These are phyloP conservation scores for Scolopax rusticola DNA, from an alignment of 2,797 vertebrate genomes.

Conservation along the genomic window DNA sequence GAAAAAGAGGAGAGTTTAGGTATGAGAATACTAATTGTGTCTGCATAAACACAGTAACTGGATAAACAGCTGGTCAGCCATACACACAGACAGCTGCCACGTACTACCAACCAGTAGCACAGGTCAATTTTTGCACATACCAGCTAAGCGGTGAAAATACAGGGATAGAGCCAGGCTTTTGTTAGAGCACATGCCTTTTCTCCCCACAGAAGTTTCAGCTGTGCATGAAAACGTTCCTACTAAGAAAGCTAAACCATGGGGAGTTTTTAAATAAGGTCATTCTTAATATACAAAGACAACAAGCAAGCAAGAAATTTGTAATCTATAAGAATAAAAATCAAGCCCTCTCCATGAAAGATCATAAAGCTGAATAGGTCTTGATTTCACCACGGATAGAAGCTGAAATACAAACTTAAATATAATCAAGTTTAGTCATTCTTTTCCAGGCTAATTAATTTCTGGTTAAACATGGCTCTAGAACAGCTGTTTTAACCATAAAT, in stretches of 20 bases:
- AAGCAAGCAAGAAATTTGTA: not conserved
- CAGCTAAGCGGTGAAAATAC: not conserved
- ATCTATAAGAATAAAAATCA: not conserved
- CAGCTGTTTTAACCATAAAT: constrained; percentile 11
- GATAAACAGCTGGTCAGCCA: not conserved
- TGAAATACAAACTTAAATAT: constrained; percentile 16
- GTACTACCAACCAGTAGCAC: not conserved
- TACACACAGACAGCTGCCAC: not conserved
- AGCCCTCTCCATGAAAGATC: not conserved
- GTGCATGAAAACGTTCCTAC: not conserved
- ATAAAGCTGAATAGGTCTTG: constrained; percentile 1
- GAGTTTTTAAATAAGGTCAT: not conserved
- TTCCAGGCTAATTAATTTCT: constrained; percentile 13
- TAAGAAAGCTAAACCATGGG: not conserved
- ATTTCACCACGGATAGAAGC: constrained; percentile 2
- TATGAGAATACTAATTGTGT: not conserved
- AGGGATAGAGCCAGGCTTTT: not conserved
- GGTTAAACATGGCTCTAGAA: not conserved
- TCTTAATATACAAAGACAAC: not conserved
- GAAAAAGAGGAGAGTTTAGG: not conserved
- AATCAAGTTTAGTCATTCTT: constrained; percentile 29
- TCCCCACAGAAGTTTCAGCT: not conserved
- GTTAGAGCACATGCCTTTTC: not conserved
- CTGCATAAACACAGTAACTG: not conserved
- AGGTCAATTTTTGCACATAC: not conserved